Evolutionary conservation across 1,140 invertebrate genomes (phyloP), one percentile per base, ranked within the genome.

Genomic region (Euura saliciscinereae): DNA sequence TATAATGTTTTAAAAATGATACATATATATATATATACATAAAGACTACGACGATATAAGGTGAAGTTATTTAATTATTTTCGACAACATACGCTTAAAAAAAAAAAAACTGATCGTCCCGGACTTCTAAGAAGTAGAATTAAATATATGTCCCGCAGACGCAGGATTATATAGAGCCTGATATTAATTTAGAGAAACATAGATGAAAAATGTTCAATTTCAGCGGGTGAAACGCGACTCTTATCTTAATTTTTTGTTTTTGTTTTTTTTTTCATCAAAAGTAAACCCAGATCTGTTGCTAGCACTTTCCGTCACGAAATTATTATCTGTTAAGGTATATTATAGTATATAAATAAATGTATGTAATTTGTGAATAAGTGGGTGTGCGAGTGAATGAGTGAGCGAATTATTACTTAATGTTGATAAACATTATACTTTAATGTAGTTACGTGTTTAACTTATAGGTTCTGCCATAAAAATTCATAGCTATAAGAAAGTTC

Each of bases 371-470:
- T 77, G 75, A 73, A 79, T 74, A 77, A 72, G 71, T 67, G 51
- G 74, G 74, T 73, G 76, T 80, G 74, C 75, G 73, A 76, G 77
- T 80, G 77, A 74, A 76, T 76, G 78, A 76, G 80, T 78, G 77
- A 80, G 78, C 79, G 78, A 80, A 75, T 82, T 28, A 28, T 28
- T 82, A 82, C 81, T 83, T 83, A 80, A 78, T 74, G 72, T 79
- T 77, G 76, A 71, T 77, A 71, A 76, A 76, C 68, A 72, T 78
- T 78, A 68, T 77, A 74, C 28, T 11, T 67, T n/a, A 59, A 59
- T 67, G 72, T 77, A 78, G 74, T 75, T 76, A 75, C 67, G 76
- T 78, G 73, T 80, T 76, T 28, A 67, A 80, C 71, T 76, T 80
- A 80, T 78, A 79, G 79, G 78, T 28, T 81, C 78, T 81, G 80